Conservation (phyloP, 2,797 vertebrate species). For the Lagodon rhomboides region DNA sequence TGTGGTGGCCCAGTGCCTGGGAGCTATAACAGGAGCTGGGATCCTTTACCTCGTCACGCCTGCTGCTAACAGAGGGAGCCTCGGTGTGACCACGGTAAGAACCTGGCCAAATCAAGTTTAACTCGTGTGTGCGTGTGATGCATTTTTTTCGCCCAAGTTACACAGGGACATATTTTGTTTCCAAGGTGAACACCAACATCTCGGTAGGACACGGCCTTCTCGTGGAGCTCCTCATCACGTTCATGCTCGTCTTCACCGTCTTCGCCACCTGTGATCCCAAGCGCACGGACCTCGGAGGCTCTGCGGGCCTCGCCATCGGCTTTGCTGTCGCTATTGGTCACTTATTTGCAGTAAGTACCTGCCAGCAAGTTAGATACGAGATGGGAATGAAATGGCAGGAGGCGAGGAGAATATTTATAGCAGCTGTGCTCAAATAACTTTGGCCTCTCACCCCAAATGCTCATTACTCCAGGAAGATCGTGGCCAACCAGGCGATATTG, state of each 20-base stretch:
- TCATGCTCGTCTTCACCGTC: slow-evolving; percentile 95
- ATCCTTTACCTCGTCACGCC: slow-evolving; percentile 94
- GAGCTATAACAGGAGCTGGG: slow-evolving; percentile 90
- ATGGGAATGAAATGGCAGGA: slow-evolving; percentile 4
- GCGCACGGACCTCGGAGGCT: slow-evolving; percentile 92
- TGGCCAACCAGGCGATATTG: not conserved
- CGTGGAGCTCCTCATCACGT: slow-evolving; percentile 96
- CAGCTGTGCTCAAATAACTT: not conserved
- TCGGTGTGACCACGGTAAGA: slow-evolving; percentile 92
- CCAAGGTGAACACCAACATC: slow-evolving; percentile 89
- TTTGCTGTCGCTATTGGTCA: slow-evolving; percentile 95
- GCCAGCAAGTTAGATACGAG: not conserved
- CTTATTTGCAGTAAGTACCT: slow-evolving; percentile 94
- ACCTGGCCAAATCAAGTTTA: not conserved
- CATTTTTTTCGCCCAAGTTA: not conserved
- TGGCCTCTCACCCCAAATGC: not conserved
- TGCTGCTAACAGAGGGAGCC: slow-evolving; percentile 83
- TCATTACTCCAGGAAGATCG: not conserved
- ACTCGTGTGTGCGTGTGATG: not conserved
- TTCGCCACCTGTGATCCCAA: slow-evolving; percentile 97
- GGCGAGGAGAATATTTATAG: slow-evolving; percentile 16
- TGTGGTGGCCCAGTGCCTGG: slow-evolving; percentile 92
- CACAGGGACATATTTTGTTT: slow-evolving; percentile 21
- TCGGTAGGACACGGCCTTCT: slow-evolving; percentile 91
- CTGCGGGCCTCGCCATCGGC: slow-evolving; percentile 93